Evolutionary conservation across 2,888 invertebrate genomes (phyloP), one percentile per base, ranked within the genome.

Genomic region (Thelaira solivaga): DNA sequence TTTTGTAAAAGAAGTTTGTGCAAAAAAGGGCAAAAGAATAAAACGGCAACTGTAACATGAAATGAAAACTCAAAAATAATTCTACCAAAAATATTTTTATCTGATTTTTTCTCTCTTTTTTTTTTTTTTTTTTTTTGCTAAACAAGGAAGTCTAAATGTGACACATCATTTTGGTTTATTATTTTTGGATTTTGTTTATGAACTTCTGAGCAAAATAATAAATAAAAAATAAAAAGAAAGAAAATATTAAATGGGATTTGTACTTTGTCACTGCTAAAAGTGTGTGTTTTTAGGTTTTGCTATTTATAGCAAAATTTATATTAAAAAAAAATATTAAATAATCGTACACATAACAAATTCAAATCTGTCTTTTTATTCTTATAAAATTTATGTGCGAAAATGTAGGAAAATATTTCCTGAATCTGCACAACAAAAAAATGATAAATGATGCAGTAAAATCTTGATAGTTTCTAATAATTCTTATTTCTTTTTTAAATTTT

Each of bases 81-180:
- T 65, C 53, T 36, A 43, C 20, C 51, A 59, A 51, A 73, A 59
- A 45, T 41, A 5, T 67, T 53, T 31, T 39, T 49, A 20, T 57
- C 36, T 57, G 10, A 34, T n/a, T n/a, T n/a, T n/a, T n/a, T n/a
- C n/a, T n/a, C n/a, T n/a, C 36, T 10, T 29, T 16, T 57, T 5
- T 71, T 16, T 53, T 61, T 41, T 8, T 18, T 43, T 18, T 7
- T 11, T 13, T 69, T 41, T 49, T 45, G 53, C 72, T 74, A 69
- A 78, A 78, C 78, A 78, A 78, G 78, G 78, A 78, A 78, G 78
- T 78, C 74, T 47, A 74, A 74, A 78, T 74, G 78, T 74, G 78
- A 78, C 78, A 78, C 71, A 65, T 78, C 69, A 65, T n/a, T n/a
- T n/a, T 71, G 78, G 69, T 74, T 71, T 47, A 62, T 72, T 65